Percentiles rank a stretch among this genome's conserved stretches.
Evolutionary conservation across 2,113 vertebrate genomes (phyloP).

Genomic region (Megaceryle maxima): DNA sequence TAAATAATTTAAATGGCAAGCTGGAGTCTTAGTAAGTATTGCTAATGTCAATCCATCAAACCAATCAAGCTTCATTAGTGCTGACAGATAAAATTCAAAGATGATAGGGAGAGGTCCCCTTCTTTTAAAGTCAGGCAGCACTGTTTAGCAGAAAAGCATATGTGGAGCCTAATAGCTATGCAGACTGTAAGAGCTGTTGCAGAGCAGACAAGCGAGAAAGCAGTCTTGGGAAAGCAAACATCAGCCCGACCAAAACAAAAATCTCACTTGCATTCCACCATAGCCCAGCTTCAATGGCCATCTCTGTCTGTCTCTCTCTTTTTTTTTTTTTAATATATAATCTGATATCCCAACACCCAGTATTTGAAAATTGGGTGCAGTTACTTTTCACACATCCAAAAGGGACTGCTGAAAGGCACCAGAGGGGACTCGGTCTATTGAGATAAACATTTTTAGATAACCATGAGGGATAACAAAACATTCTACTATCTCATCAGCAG

Average conservation of each 20-base stretch:
- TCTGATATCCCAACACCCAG: background rate
- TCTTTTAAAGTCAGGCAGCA: background rate
- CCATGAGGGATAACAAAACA: background rate
- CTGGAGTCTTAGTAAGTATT: background rate
- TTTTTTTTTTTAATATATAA: background rate
- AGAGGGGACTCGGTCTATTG: fast-evolving
- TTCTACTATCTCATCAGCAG: background rate
- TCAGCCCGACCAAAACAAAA: background rate
- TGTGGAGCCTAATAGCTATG: background rate
- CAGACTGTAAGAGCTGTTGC: background rate
- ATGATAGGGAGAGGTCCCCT: background rate
- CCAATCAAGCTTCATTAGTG: background rate
- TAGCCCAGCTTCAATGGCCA: background rate
- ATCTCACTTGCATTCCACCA: background rate
- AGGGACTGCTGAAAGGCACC: background rate
- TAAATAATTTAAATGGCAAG: background rate
- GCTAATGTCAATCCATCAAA: background rate
- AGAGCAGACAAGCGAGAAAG: background rate
- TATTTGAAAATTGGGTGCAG: background rate
- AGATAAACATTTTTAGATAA: background rate
- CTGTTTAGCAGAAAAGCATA: background rate
- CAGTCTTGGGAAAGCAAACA: background rate
- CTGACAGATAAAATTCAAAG: background rate
- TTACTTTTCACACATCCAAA: background rate
- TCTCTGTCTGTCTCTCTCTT: too few species aligned